These are phyloP conservation scores for Stenchaetothrips biformis DNA, from an alignment of 2,888 invertebrate species.

Conservation along the genomic window DNA sequence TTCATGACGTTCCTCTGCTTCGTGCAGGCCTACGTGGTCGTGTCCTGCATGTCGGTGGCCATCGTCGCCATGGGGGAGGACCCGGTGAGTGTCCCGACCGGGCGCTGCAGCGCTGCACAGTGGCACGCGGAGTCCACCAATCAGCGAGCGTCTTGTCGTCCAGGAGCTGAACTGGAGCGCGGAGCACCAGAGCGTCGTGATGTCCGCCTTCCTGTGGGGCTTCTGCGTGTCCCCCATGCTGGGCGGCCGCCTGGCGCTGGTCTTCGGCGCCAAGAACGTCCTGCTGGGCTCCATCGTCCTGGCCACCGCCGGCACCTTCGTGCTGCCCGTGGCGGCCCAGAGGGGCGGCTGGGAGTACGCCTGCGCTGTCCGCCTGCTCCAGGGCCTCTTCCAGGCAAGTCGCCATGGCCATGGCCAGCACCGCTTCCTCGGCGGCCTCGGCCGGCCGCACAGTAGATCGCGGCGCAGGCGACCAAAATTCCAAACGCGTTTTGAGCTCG, in stretches of 20 bases:
- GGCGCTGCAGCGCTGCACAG: background rate
- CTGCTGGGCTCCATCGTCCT: background rate
- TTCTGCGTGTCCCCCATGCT: background rate
- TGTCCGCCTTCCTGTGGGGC: constrained; percentile 14
- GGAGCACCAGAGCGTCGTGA: background rate
- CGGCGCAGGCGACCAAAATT: too few relatives aligned
- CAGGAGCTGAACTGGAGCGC: background rate
- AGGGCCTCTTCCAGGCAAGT: constrained; percentile 3
- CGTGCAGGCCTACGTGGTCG: constrained; percentile 3
- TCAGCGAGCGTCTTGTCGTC: background rate
- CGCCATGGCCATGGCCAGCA: background rate
- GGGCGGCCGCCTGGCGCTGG: background rate
- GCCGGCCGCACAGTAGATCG: too few relatives aligned
- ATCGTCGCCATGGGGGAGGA: constrained; percentile 12
- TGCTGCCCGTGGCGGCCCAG: background rate
- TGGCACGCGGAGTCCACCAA: background rate
- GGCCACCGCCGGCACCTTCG: background rate
- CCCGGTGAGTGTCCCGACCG: background rate
- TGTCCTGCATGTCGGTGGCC: constrained; percentile 13
- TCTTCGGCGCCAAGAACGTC: background rate
- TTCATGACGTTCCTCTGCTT: constrained; percentile 3
- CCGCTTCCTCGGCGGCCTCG: background rate
- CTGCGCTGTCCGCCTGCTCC: background rate
- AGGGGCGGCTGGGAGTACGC: background rate
- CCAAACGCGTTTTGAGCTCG: too few relatives aligned